A percentile compares a stretch with the other conserved stretches of the same genome.
Conservation (phyloP, 64 coral and sea anemone species). For the Actinia tenebrosa region DNA sequence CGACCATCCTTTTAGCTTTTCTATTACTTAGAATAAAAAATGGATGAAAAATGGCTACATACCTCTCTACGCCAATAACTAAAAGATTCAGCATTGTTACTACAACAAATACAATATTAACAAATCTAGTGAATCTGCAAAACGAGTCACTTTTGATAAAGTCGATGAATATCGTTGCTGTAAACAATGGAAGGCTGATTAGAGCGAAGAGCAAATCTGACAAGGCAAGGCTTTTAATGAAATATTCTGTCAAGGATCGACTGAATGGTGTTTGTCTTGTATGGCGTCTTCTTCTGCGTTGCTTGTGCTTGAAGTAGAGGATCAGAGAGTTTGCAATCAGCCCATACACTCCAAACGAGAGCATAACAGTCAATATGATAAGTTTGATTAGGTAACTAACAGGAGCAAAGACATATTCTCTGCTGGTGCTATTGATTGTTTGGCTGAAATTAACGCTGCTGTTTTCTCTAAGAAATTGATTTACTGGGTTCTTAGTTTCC, state of each 20-base stretch:
- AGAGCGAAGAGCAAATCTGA: neutral
- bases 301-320: no score
- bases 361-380: no score
- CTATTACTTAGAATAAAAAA: neutral
- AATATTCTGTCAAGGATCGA: neutral
- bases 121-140: neutral
- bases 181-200: neutral
- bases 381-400: no score
- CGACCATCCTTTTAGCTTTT: neutral
- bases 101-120: neutral
- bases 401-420: no score
- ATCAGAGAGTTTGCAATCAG: no score
- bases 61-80: slow-evolving; percentile 10
- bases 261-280: no score
- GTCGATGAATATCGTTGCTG: neutral
- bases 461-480: no score
- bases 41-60: neutral
- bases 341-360: no score
- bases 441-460: no score
- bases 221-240: neutral
- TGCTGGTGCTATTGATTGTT: no score
- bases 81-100: neutral
- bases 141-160: neutral
- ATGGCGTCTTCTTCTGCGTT: no score
- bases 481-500: no score